phyloP scores from a whole-genome alignment of 2,113 vertebrate genomes.

The Galemys pyrenaicus region DNA sequence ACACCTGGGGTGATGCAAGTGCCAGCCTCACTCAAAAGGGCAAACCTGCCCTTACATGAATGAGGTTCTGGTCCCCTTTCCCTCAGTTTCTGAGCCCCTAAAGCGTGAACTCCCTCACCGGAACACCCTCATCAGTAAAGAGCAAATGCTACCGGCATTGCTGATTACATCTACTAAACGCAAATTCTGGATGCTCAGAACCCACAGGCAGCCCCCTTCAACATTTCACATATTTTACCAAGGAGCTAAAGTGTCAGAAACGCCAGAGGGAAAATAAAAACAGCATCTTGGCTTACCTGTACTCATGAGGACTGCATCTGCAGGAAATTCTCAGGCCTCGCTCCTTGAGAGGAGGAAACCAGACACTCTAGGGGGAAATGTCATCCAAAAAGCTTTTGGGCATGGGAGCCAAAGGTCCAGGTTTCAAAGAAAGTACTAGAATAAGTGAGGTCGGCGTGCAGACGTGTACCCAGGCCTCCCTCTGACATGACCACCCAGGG shows the following conservation, averaged over 20 bases:
- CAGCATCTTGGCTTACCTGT: neutral
- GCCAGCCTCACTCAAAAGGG: too few relatives aligned
- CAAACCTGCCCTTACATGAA: too few relatives aligned
- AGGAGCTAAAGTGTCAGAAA: neutral
- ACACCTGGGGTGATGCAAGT: neutral
- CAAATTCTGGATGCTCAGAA: neutral
- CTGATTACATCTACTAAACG: neutral
- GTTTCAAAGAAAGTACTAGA: neutral
- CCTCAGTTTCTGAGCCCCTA: too few relatives aligned
- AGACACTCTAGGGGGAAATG: neutral
- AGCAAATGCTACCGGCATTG: neutral
- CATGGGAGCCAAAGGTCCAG: neutral
- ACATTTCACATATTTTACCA: neutral
- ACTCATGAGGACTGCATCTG: neutral
- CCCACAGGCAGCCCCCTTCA: neutral
- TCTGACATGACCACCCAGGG: neutral
- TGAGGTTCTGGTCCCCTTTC: too few relatives aligned
- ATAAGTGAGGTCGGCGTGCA: neutral
- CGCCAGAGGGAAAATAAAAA: neutral
- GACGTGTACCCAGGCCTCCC: neutral
- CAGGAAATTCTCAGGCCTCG: too few relatives aligned
- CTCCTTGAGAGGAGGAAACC: too few relatives aligned
- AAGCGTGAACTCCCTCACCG: too few relatives aligned
- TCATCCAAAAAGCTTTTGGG: neutral
- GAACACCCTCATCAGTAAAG: too few relatives aligned